Conservation (phyloP, 2,797 vertebrate genomes). For the Discoglossus pictus region DNA sequence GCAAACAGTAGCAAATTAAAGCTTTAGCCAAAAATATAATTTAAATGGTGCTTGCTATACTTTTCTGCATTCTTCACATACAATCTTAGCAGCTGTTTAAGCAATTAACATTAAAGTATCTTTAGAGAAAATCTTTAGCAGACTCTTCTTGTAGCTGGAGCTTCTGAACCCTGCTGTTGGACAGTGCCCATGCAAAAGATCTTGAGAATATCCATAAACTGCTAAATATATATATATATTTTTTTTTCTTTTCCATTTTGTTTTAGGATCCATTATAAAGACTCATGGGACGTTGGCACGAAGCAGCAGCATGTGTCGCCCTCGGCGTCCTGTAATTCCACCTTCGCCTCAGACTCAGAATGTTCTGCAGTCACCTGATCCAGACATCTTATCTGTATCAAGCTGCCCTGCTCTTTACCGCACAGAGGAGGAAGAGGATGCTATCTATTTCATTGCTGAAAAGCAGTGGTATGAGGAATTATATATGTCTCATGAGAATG, state of each 20-base stretch:
- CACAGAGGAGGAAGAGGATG: slow-evolving; percentile 89
- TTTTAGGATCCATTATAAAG: slow-evolving; percentile 80
- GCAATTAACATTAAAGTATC: too few species aligned
- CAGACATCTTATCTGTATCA: slow-evolving; percentile 94
- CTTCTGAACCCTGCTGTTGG: too few species aligned
- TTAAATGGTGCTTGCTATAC: too few species aligned
- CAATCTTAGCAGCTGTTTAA: too few species aligned
- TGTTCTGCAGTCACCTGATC: slow-evolving; percentile 86
- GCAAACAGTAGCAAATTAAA: too few species aligned
- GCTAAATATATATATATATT: slow-evolving; percentile 38
- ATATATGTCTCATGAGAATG: slow-evolving; percentile 25
- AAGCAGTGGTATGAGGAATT: slow-evolving; percentile 84
- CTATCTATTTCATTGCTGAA: slow-evolving; percentile 89
- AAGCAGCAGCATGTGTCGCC: slow-evolving; percentile 91
- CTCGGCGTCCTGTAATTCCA: slow-evolving; percentile 84
- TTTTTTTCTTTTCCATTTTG: slow-evolving; percentile 40
- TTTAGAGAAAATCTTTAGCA: too few species aligned
- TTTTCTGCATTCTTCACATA: too few species aligned
- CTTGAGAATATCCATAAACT: too few species aligned
- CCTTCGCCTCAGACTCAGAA: slow-evolving; percentile 77
- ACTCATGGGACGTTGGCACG: slow-evolving; percentile 75
- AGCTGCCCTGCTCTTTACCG: slow-evolving; percentile 86
- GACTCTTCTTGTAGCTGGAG: too few species aligned
- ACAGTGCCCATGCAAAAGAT: too few species aligned
- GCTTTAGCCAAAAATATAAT: too few species aligned